A percentile compares a stretch with the other conserved stretches of the same genome.
phyloP scores from a whole-genome alignment of 1,140 invertebrate genomes.

The Paraescarpia echinospica region DNA sequence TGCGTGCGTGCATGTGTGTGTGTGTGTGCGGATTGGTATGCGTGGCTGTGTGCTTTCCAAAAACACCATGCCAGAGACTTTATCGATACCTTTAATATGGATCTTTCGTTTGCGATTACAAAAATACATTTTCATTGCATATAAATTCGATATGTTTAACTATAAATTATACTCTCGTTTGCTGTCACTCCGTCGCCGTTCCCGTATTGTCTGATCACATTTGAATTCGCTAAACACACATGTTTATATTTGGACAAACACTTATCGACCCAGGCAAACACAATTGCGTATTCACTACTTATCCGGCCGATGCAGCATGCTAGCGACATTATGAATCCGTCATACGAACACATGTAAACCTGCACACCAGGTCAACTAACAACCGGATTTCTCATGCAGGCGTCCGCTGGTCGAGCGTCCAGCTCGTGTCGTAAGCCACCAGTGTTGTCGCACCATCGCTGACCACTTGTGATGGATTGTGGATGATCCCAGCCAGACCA shows the following conservation, averaged over 20 bases:
- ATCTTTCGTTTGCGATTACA: too few species aligned
- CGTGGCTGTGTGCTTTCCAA: too few species aligned
- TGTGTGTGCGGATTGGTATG: too few species aligned
- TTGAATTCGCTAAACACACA: not conserved
- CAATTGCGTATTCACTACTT: not conserved
- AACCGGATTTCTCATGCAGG: not conserved
- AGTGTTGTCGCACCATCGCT: not conserved
- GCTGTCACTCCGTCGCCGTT: not conserved
- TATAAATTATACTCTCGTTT: not conserved
- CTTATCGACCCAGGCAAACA: not conserved
- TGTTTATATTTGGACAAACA: not conserved
- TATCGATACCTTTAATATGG: too few species aligned
- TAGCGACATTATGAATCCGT: not conserved
- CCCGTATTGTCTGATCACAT: not conserved
- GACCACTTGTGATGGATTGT: not conserved
- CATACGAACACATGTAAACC: not conserved
- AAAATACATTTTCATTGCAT: too few species aligned
- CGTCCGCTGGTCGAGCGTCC: not conserved
- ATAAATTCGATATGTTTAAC: too few species aligned
- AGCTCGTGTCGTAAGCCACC: not conserved
- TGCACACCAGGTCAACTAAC: not conserved
- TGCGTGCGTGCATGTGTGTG: not conserved
- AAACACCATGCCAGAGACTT: too few species aligned
- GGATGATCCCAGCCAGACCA: not conserved
- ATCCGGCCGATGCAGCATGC: not conserved